A percentile compares a stretch with the other conserved stretches of the same genome.
phyloP scores from a whole-genome alignment of 2,113 vertebrate genomes.

The Pogonocichla stellata region DNA sequence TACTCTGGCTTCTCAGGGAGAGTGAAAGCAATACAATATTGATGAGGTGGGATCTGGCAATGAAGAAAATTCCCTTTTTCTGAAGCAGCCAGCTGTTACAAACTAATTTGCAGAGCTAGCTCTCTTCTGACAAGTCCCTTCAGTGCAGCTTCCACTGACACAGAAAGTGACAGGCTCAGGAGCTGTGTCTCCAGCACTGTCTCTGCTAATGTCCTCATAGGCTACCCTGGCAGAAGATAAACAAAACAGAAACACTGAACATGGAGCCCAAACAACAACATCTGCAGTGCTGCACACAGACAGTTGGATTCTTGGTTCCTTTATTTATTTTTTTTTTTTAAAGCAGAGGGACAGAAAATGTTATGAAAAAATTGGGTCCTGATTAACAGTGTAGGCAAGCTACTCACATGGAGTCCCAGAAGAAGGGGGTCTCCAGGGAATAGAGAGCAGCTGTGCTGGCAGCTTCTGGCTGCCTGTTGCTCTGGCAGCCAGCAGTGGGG shows the following conservation, averaged over 20 bases:
- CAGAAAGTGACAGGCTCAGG: conserved; percentile 28
- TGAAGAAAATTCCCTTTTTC: conserved; percentile 35
- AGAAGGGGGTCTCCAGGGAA: not conserved
- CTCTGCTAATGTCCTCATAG: not conserved
- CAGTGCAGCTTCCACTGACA: not conserved
- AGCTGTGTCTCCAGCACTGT: not conserved
- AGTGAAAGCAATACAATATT: conserved; percentile 66
- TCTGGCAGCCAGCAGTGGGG: not conserved
- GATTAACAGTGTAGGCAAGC: not conserved
- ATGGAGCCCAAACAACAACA: not conserved
- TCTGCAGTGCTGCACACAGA: not conserved
- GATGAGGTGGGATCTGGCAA: conserved; percentile 48
- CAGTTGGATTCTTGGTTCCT: not conserved
- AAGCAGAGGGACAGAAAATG: accelerated
- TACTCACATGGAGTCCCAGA: not conserved
- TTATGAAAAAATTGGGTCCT: not conserved
- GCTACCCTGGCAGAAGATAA: not conserved
- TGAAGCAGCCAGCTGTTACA: conserved; percentile 59
- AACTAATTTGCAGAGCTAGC: conserved; percentile 1
- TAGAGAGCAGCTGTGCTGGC: not conserved
- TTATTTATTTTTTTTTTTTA: not conserved
- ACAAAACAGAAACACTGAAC: not conserved
- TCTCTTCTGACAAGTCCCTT: conserved; percentile 26
- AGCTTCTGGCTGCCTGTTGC: not conserved
- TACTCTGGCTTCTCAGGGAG: conserved; percentile 34